A percentile compares a stretch with the other conserved stretches of the same genome.
Evolutionary conservation across 2,888 invertebrate species (phyloP).

Genomic region (Furcula furcula): DNA sequence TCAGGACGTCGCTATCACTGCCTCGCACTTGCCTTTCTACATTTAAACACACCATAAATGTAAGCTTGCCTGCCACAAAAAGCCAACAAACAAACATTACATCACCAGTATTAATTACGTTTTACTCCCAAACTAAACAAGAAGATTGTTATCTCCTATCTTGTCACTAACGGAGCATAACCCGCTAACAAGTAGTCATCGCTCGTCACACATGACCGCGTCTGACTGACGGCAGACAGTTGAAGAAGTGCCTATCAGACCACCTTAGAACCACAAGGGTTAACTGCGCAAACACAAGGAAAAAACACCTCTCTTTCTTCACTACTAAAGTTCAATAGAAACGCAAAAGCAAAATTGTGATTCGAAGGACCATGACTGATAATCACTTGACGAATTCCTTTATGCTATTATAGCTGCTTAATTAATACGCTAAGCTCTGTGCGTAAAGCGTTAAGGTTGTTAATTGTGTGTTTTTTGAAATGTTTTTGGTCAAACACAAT

Average conservation of each 20-base stretch:
- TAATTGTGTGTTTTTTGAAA: slow-evolving; percentile 25
- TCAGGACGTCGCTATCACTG: no score
- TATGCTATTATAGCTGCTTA: slow-evolving; percentile 37
- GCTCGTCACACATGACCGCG: slow-evolving; percentile 70
- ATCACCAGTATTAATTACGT: slow-evolving; percentile 2
- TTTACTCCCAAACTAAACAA: slow-evolving; percentile 12
- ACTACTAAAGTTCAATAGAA: slow-evolving; percentile 20
- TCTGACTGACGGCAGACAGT: slow-evolving; percentile 67
- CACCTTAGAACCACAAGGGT: slow-evolving; percentile 48
- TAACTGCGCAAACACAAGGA: slow-evolving; percentile 13
- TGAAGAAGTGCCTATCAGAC: slow-evolving; percentile 57
- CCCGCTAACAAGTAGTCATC: slow-evolving; percentile 71
- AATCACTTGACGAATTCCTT: slow-evolving; percentile 71
- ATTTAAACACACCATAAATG: no score
- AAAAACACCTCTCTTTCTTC: slow-evolving; percentile 26
- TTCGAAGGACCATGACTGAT: slow-evolving; percentile 58
- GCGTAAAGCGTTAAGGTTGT: slow-evolving; percentile 7
- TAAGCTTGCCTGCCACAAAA: no score
- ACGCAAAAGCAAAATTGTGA: slow-evolving; percentile 29
- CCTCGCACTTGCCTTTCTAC: no score
- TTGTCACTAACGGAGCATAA: slow-evolving; percentile 56
- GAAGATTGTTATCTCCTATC: slow-evolving; percentile 45
- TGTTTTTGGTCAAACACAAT: slow-evolving; percentile 28
- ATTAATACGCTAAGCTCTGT: slow-evolving; percentile 5
- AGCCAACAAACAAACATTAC: no score